phyloP scores from a whole-genome alignment of 2,113 vertebrate species.

The Odobenus rosmarus region DNA sequence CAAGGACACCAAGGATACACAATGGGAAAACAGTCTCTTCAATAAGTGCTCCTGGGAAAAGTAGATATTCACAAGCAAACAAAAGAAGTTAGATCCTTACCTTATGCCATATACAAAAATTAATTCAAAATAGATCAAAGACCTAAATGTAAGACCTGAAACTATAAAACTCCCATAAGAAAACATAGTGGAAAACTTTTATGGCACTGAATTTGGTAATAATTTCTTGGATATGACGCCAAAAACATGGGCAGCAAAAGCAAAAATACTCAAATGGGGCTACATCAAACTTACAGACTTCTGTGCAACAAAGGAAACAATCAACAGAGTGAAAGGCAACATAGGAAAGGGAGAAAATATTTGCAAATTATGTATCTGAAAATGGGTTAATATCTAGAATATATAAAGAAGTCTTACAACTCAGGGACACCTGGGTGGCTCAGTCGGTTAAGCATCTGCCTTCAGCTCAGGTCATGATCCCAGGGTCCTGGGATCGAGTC shows the following conservation, averaged over 20 bases:
- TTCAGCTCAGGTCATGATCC: too few species aligned
- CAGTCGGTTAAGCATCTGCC: too few species aligned
- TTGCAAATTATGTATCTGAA: neutral
- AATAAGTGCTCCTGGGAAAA: neutral
- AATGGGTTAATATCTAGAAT: neutral
- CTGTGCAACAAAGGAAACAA: neutral
- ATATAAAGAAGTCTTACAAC: neutral
- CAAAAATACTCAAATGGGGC: neutral
- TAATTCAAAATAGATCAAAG: neutral
- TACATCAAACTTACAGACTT: neutral
- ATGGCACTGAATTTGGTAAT: neutral
- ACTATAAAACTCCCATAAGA: neutral
- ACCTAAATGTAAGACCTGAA: neutral
- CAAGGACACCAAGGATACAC: neutral
- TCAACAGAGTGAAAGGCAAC: neutral
- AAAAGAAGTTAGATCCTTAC: neutral
- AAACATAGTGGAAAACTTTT: neutral
- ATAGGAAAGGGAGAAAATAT: neutral
- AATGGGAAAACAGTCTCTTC: neutral
- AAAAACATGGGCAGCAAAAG: neutral
- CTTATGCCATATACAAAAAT: neutral
- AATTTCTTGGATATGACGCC: neutral
- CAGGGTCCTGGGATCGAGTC: too few species aligned
- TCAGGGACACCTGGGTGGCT: too few species aligned
- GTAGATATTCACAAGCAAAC: neutral